Percentiles rank a stretch among this genome's conserved stretches.
Conservation (phyloP, 2,888 invertebrate genomes). For the Drosophila gaucha region DNA sequence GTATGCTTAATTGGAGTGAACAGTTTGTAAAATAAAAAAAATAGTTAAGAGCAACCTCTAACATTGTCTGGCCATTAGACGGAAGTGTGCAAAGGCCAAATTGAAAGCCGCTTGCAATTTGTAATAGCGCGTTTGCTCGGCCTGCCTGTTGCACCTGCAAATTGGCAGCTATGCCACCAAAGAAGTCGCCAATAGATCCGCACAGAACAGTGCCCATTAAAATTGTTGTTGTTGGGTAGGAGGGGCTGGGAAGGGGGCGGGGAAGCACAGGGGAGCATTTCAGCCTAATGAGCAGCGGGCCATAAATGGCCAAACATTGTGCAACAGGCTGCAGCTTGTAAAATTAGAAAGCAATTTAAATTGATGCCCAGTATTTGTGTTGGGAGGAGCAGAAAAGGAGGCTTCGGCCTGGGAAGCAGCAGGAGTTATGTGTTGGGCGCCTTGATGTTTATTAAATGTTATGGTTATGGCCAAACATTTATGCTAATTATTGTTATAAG, state of each 20-base stretch:
- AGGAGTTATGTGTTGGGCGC: not conserved
- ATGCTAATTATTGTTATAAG: conserved; percentile 69
- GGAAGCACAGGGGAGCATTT: conserved; percentile 10
- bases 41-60: not conserved
- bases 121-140: conserved; percentile 45
- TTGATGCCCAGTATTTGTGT: conserved; percentile 27
- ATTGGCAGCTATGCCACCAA: conserved; percentile 56
- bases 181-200: conserved; percentile 43
- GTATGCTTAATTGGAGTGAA: conserved; percentile 11
- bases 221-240: conserved; percentile 17
- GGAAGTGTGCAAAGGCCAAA: conserved; percentile 43
- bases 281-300: conserved; percentile 69
- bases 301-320: conserved; percentile 78
- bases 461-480: conserved; percentile 58
- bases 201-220: conserved; percentile 56
- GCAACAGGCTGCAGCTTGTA: conserved; percentile 43
- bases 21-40: not conserved
- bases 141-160: conserved; percentile 60
- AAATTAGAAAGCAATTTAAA: conserved; percentile 81
- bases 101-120: conserved; percentile 53
- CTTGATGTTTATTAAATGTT: conserved; percentile 65
- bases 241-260: not conserved
- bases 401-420: conserved; percentile 3
- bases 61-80: conserved; percentile 23
- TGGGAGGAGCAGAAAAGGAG: not conserved